Percentiles rank a stretch among this genome's conserved stretches.
Evolutionary conservation across 1,140 invertebrate species (phyloP).

Genomic region (Cydia splendana): DNA sequence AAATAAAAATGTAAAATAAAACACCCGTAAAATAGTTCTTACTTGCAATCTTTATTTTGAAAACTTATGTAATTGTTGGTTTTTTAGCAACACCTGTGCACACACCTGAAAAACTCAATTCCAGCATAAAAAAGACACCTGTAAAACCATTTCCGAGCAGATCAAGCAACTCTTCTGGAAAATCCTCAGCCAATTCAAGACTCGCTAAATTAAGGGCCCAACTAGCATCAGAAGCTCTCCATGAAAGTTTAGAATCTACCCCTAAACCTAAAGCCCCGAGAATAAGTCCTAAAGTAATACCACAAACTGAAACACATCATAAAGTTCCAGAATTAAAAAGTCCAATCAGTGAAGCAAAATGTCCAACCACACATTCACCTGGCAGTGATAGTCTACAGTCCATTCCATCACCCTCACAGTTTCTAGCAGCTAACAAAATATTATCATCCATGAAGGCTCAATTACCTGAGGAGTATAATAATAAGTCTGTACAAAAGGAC

Average conservation of each 20-base stretch:
- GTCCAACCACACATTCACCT: constrained; percentile 53
- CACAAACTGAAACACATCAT: constrained; percentile 43
- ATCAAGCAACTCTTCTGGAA: constrained; percentile 31
- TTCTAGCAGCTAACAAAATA: constrained; percentile 74
- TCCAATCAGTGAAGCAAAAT: constrained; percentile 59
- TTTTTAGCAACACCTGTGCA: constrained; percentile 32
- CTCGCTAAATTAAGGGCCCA: constrained; percentile 53
- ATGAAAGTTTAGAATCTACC: constrained; percentile 42
- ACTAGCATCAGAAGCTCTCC: constrained; percentile 49
- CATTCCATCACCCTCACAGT: constrained; percentile 67
- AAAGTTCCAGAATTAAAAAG: constrained; percentile 52
- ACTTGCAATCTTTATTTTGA: background rate
- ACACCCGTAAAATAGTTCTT: background rate
- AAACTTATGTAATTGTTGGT: background rate
- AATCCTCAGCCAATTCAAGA: constrained; percentile 60
- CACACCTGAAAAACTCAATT: constrained; percentile 36
- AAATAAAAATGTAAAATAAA: background rate
- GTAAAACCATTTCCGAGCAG: constrained; percentile 34
- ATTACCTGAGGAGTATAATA: constrained; percentile 64
- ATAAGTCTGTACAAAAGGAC: constrained; percentile 63
- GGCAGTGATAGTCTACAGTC: constrained; percentile 63
- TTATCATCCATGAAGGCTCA: constrained; percentile 74
- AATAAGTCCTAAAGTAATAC: constrained; percentile 41
- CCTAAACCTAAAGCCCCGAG: constrained; percentile 42
- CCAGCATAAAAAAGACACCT: constrained; percentile 34